Evolutionary conservation across 1,140 invertebrate genomes (phyloP).

Genomic region (Cydia splendana): DNA sequence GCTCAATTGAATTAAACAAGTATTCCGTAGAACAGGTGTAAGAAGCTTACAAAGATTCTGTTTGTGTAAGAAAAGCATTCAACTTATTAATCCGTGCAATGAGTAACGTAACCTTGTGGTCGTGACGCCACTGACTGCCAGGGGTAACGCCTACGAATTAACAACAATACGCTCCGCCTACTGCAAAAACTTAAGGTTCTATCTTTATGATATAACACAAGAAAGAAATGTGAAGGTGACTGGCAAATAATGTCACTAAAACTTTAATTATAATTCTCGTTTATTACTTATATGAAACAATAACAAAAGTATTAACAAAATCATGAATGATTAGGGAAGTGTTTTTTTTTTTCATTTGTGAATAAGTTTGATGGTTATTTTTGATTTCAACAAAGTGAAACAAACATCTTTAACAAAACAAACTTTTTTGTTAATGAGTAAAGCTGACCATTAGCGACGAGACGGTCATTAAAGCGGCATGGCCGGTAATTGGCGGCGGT

Average conservation of each 20-base stretch:
- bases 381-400: background rate
- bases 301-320: background rate
- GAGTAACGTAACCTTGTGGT: constrained; percentile 62
- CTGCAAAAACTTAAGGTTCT: constrained; percentile 55
- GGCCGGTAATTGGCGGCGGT: constrained; percentile 27
- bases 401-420: background rate
- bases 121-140: constrained; percentile 37
- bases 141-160: constrained; percentile 66
- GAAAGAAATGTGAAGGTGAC: background rate
- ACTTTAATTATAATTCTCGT: background rate
- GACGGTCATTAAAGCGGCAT: constrained; percentile 58
- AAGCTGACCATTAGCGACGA: constrained; percentile 25
- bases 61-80: constrained; percentile 28
- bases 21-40: background rate
- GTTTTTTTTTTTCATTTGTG: background rate
- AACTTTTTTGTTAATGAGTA: constrained; percentile 19
- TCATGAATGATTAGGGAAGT: no score
- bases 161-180: constrained; percentile 68
- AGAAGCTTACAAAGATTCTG: constrained; percentile 16
- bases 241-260: background rate
- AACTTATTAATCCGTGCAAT: constrained; percentile 36
- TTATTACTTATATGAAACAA: background rate
- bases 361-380: background rate
- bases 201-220: background rate
- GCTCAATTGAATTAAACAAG: no score